These are phyloP conservation scores for Zaprionus vittiger DNA, from an alignment of 1,140 invertebrate genomes.

Conservation along the genomic window DNA sequence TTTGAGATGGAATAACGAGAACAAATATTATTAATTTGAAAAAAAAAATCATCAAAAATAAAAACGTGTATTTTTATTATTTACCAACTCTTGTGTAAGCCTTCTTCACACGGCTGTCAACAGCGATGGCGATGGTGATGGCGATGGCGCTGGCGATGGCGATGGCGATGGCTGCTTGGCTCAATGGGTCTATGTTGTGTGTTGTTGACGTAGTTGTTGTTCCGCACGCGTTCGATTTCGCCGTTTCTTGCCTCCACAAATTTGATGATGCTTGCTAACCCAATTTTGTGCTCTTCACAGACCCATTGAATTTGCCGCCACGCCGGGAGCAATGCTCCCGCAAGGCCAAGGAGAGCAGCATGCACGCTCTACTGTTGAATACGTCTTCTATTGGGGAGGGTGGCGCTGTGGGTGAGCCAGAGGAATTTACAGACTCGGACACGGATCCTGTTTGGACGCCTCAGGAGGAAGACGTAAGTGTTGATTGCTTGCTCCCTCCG, in stretches of 20 bases:
- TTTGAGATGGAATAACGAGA: slow-evolving; percentile 81
- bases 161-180: slow-evolving; percentile 30
- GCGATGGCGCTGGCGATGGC: slow-evolving; percentile 29
- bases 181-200: slow-evolving; percentile 41
- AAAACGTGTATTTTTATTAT: slow-evolving; percentile 82
- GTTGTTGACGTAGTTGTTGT: slow-evolving; percentile 56
- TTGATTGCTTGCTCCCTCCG: slow-evolving; percentile 21
- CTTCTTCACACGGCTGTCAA: slow-evolving; percentile 5
- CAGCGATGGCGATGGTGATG: slow-evolving; percentile 20
- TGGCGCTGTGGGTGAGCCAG: slow-evolving; percentile 83
- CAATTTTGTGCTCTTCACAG: slow-evolving; percentile 80
- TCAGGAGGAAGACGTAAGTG: slow-evolving; percentile 85
- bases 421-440: slow-evolving; percentile 87
- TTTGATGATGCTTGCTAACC: slow-evolving; percentile 64
- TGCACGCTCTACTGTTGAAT: slow-evolving; percentile 76
- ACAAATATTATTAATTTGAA: slow-evolving; percentile 83
- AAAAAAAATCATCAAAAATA: slow-evolving; percentile 73
- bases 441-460: slow-evolving; percentile 91
- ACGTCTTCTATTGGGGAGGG: slow-evolving; percentile 58
- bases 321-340: slow-evolving; percentile 87
- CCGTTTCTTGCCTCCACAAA: slow-evolving; percentile 8
- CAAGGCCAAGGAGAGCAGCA: slow-evolving; percentile 87
- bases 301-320: slow-evolving; percentile 85
- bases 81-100: slow-evolving; percentile 39
- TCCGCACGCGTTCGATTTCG: slow-evolving; percentile 34